phyloP scores from a whole-genome alignment of 2,113 vertebrate species.

The Saccopteryx leptura region DNA sequence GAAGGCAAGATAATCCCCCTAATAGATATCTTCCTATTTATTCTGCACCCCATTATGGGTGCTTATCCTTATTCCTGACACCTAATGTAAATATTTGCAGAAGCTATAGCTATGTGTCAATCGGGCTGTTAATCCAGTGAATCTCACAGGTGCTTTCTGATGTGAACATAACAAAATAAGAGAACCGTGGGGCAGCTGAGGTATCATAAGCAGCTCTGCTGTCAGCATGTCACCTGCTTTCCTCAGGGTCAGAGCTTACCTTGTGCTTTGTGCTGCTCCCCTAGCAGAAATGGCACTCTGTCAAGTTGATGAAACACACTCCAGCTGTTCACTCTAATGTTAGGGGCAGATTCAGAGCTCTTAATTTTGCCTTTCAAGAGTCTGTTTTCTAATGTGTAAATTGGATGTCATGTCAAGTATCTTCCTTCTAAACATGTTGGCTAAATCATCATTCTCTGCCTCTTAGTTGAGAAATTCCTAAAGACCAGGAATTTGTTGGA shows the following conservation, averaged over 20 bases:
- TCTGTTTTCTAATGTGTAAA: neutral
- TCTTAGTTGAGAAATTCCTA: neutral
- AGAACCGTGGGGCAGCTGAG: neutral
- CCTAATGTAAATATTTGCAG: conserved; percentile 60
- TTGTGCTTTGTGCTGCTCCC: neutral
- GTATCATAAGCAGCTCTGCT: neutral
- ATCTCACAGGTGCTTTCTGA: neutral
- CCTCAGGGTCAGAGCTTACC: neutral
- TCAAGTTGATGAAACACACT: neutral
- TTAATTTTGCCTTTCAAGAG: neutral
- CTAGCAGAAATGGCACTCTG: neutral
- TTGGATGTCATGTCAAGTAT: neutral
- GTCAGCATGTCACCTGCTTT: neutral
- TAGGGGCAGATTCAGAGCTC: neutral
- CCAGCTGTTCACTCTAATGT: neutral
- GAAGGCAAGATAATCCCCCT: neutral
- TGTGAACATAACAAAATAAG: neutral
- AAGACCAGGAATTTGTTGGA: neutral
- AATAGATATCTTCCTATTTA: neutral
- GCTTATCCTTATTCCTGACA: neutral
- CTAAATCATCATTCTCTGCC: neutral
- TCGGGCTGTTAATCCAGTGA: neutral
- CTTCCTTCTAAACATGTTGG: neutral
- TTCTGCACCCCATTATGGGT: neutral
- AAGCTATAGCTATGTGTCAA: conserved; percentile 5